phyloP scores from a whole-genome alignment of 2,888 invertebrate genomes.

The Phlogophora meticulosa region DNA sequence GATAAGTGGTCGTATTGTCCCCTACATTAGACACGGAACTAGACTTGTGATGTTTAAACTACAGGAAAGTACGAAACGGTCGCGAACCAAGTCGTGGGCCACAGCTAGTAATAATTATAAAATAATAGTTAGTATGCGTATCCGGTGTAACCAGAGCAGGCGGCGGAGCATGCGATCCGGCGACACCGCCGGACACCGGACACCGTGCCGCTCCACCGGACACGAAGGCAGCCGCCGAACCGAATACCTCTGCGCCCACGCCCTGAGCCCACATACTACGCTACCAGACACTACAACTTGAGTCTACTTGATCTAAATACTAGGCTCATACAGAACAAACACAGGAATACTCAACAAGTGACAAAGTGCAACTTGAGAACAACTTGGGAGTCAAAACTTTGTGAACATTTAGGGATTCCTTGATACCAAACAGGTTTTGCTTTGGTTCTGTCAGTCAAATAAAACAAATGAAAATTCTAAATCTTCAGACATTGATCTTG shows the following conservation, averaged over 20 bases:
- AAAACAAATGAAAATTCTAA: slow-evolving; percentile 1
- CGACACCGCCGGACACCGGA: slow-evolving; percentile 71
- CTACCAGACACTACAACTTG: not conserved
- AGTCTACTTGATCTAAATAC: not conserved
- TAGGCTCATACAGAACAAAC: not conserved
- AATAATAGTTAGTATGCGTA: slow-evolving; percentile 27
- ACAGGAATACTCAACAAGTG: not conserved
- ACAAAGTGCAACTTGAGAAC: not conserved
- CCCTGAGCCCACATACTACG: not conserved
- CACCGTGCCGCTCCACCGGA: slow-evolving; percentile 74
- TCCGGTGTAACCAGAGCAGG: slow-evolving; percentile 64
- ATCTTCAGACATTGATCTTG: not conserved
- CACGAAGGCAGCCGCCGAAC: slow-evolving; percentile 51
- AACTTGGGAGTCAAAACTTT: not conserved
- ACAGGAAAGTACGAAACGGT: too few species aligned
- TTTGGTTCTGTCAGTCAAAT: not conserved
- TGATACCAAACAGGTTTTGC: too few species aligned
- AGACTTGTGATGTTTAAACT: too few species aligned
- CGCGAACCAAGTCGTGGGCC: too few species aligned
- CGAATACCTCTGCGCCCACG: slow-evolving; percentile 33
- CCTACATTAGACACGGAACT: too few species aligned
- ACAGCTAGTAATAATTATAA: slow-evolving; percentile 19
- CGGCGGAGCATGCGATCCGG: slow-evolving; percentile 72
- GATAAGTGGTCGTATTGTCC: too few species aligned
- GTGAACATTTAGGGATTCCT: not conserved